A percentile compares a stretch with the other conserved stretches of the same genome.
Evolutionary conservation across 1,140 invertebrate species (phyloP).

Genomic region (Helicoverpa armigera): DNA sequence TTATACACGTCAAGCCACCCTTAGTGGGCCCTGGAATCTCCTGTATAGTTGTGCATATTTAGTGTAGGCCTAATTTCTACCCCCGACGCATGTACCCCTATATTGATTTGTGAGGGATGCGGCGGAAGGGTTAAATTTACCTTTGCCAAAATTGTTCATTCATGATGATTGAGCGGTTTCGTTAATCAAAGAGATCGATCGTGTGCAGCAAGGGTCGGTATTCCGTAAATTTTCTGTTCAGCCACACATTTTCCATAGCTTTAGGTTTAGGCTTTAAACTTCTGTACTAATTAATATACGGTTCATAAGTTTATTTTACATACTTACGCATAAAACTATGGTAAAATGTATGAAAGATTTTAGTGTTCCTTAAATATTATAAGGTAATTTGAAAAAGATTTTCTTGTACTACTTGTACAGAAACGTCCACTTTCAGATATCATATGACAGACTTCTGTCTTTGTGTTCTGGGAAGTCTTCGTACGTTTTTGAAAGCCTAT

Average conservation of each 20-base stretch:
- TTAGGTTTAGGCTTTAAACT: conserved; percentile 30
- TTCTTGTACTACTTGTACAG: no score
- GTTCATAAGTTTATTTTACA: no score
- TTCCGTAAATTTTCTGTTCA: conserved; percentile 43
- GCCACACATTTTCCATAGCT: conserved; percentile 39
- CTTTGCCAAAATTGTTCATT: conserved; percentile 60
- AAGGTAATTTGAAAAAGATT: no score
- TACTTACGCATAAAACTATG: no score
- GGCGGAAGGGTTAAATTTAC: conserved; percentile 61
- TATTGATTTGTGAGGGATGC: conserved; percentile 55
- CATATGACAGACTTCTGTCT: conserved; percentile 7
- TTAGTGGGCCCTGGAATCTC: conserved; percentile 63
- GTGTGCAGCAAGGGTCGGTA: conserved; percentile 43
- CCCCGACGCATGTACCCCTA: conserved; percentile 55
- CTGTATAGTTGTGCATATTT: conserved; percentile 77
- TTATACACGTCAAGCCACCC: conserved; percentile 73
- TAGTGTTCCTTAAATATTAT: no score
- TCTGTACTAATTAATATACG: background rate
- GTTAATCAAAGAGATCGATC: conserved; percentile 53
- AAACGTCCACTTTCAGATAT: background rate
- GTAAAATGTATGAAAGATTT: no score
- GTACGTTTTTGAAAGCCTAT: conserved; percentile 31
- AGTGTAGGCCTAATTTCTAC: conserved; percentile 69
- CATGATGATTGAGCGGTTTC: conserved; percentile 61
- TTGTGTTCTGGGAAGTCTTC: no score